Evolutionary conservation across 2,113 vertebrate genomes (phyloP).

Genomic region (Engraulis encrasicolus): DNA sequence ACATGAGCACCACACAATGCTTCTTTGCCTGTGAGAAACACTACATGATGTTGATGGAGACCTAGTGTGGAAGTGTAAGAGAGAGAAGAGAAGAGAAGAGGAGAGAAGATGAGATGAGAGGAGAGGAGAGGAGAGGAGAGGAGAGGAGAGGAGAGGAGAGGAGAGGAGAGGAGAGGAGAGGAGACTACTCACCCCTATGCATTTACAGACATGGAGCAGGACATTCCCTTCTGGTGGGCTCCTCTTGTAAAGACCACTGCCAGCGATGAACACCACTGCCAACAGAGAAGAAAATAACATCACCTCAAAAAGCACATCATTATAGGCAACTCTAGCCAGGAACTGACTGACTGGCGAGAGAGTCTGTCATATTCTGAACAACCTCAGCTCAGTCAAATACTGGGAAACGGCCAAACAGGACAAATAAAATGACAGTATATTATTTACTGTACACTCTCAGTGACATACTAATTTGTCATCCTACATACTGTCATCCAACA

Average conservation of each 20-base stretch:
- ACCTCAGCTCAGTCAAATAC: too few species aligned
- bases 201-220: constrained; percentile 84
- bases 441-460: background rate
- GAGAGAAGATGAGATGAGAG: too few species aligned
- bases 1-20: too few species aligned
- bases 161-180: too few species aligned
- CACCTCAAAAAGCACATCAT: constrained; percentile 24
- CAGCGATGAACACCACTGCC: constrained; percentile 90
- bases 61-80: background rate
- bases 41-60: background rate
- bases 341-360: too few species aligned
- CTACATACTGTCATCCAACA: too few species aligned
- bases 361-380: too few species aligned
- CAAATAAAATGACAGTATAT: background rate
- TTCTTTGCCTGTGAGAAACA: too few species aligned
- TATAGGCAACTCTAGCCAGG: too few species aligned
- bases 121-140: too few species aligned
- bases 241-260: constrained; percentile 88
- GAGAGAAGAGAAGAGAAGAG: too few species aligned
- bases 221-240: constrained; percentile 89
- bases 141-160: too few species aligned
- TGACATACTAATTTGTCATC: background rate
- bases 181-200: constrained; percentile 86
- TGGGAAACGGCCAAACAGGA: background rate
- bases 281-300: background rate